These are phyloP conservation scores for Amblyjoppa proteus DNA, from an alignment of 2,888 invertebrate genomes.

Conservation along the genomic window DNA sequence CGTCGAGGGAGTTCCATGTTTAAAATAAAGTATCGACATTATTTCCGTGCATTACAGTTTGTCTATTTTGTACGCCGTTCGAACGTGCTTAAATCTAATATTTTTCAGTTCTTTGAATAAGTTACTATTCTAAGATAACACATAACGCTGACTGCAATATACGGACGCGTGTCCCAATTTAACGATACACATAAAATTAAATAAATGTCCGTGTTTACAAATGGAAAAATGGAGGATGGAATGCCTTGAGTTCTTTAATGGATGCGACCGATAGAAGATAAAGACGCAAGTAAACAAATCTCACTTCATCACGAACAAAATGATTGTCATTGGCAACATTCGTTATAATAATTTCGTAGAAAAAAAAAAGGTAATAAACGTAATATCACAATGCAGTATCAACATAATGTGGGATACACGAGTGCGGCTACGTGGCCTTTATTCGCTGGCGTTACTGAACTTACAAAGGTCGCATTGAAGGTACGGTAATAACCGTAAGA, in stretches of 20 bases:
- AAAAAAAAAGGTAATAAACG: not conserved
- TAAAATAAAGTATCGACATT: not conserved
- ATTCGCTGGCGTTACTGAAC: not conserved
- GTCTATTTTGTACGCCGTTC: not conserved
- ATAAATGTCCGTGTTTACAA: too few relatives aligned
- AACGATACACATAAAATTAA: too few relatives aligned
- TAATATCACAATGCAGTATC: conserved; percentile 1
- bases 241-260: too few relatives aligned
- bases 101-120: not conserved
- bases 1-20: not conserved
- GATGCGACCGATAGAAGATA: too few relatives aligned
- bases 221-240: too few relatives aligned
- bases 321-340: not conserved
- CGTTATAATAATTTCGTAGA: not conserved
- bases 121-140: conserved; percentile 3
- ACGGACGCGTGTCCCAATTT: not conserved
- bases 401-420: not conserved
- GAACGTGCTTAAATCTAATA: not conserved
- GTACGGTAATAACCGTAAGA: conserved; percentile 10
- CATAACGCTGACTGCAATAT: not conserved
- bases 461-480: not conserved
- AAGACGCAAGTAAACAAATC: too few relatives aligned
- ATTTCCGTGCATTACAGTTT: not conserved
- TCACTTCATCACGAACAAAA: too few relatives aligned
- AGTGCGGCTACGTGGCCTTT: not conserved